Conservation (phyloP, 2,797 vertebrate genomes). For the Aulostomus chinensis region DNA sequence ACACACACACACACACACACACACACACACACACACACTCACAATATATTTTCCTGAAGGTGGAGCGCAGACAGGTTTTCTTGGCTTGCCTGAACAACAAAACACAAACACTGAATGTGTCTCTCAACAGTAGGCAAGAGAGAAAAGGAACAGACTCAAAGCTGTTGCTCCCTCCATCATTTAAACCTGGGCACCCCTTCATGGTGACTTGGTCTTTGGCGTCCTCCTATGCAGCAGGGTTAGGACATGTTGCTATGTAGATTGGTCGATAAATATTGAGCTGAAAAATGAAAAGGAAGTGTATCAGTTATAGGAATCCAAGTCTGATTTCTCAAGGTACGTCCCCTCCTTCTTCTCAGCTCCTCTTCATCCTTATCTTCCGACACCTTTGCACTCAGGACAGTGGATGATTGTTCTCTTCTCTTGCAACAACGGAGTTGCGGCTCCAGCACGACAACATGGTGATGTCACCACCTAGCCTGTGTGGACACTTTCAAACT, state of each 20-base stretch:
- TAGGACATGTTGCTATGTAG: not conserved
- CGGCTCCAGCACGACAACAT: no score
- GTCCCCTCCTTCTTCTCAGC: no score
- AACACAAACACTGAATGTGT: conserved; percentile 11
- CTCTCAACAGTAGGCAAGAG: not conserved
- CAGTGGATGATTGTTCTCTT: no score
- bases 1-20: conserved; percentile 43
- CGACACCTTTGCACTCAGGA: no score
- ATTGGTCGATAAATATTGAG: conserved; percentile 4
- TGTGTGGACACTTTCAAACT: no score
- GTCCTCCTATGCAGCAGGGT: not conserved
- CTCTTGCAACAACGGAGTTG: no score
- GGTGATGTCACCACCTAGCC: no score
- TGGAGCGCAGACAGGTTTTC: conserved; percentile 26
- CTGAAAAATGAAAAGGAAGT: not conserved
- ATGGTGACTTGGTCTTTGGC: not conserved
- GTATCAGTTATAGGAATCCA: no score
- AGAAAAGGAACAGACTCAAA: not conserved
- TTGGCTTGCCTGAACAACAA: conserved; percentile 26
- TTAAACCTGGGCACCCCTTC: not conserved
- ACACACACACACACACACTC: conserved; percentile 22
- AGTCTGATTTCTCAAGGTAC: no score
- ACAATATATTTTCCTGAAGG: conserved; percentile 20
- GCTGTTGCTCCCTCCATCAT: not conserved
- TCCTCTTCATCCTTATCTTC: no score